Evolutionary conservation across 1,140 invertebrate species (phyloP).

Genomic region (Pollicipes pollicipes): DNA sequence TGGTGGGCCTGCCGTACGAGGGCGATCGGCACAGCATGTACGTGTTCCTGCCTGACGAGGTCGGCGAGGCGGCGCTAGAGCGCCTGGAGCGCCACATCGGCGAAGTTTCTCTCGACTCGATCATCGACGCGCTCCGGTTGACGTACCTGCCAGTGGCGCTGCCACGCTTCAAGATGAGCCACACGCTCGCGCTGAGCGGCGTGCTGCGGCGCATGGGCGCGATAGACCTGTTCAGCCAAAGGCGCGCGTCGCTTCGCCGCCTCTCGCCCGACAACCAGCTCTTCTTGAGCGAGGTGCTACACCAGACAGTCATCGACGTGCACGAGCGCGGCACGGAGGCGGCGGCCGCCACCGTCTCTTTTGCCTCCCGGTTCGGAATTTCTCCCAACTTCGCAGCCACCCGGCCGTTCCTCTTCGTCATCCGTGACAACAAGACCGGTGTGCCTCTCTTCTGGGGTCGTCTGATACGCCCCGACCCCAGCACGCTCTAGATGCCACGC

Average conservation of each 20-base stretch:
- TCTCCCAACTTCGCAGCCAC: slow-evolving; percentile 35
- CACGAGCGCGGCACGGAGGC: slow-evolving; percentile 61
- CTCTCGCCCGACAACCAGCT: slow-evolving; percentile 30
- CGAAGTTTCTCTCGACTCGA: slow-evolving; percentile 7
- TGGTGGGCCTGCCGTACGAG: slow-evolving; percentile 51
- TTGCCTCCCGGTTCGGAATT: neutral
- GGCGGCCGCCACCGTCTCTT: slow-evolving; percentile 42
- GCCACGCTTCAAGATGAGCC: slow-evolving; percentile 26
- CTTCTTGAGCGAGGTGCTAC: slow-evolving; percentile 42
- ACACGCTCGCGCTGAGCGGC: slow-evolving; percentile 33
- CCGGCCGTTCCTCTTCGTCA: slow-evolving; percentile 50
- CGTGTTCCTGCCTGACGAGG: slow-evolving; percentile 39
- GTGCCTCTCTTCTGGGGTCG: slow-evolving; percentile 47
- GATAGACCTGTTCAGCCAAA: slow-evolving; percentile 39
- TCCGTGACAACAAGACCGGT: slow-evolving; percentile 38
- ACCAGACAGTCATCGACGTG: slow-evolving; percentile 61
- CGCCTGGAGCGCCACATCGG: slow-evolving; percentile 16
- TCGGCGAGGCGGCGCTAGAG: slow-evolving; percentile 14
- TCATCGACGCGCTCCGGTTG: neutral
- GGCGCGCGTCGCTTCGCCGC: slow-evolving; percentile 39
- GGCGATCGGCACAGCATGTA: slow-evolving; percentile 44
- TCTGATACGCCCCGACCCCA: slow-evolving; percentile 30
- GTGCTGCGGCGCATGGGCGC: slow-evolving; percentile 32
- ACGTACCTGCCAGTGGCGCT: slow-evolving; percentile 32
- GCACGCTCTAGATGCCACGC: no score